Base-by-base conservation (phyloP, 1,140 invertebrate species). In the Cotesia chilonis region DNA sequence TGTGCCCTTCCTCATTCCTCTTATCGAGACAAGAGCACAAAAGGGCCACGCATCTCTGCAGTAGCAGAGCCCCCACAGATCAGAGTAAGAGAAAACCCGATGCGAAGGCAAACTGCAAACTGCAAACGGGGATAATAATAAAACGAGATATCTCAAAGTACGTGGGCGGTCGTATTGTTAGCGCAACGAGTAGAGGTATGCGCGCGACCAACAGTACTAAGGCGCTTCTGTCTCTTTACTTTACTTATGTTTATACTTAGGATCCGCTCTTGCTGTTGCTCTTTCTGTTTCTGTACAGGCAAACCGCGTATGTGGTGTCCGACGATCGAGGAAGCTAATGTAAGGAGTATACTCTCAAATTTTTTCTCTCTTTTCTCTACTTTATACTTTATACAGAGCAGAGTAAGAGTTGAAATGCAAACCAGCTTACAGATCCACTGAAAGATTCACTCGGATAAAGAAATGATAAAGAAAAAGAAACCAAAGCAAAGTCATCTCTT, bases 91-190 rank as follows among this genome's bases (percentile, higher is more conserved):
- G 28, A 28, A 28, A 28, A 28, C 28, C 28, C 28, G 28, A 28
- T 10, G 35, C 17, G 36, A 70, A 41, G 51, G 59, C 38, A 47
- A 73, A 77, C 72, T 74, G 73, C 73, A 75, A 68, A 70, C 74
- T 76, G 74, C 76, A 78, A 79, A 76, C 82, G 79, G 81, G 82
- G 81, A 84, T 76, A 77, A 77, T 77, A 77, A 77, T 77, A 77
- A 77, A 76, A 81, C 80, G 79, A 83, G 81, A 82, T 83, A 84
- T 78, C 78, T 77, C 77, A 77, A 28, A 70, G 79, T 79, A 81
- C 80, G 81, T 77, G 81, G 79, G 80, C 76, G 78, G 80, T 75
- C 74, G 72, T 76, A 75, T 78, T 77, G 76, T 77, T 77, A 77
- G 71, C 75, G 78, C 74, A 77, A 76, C 75, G 71, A 78, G 71